Conservation (phyloP, 1,140 invertebrate species). For the Acromyrmex charruanus region DNA sequence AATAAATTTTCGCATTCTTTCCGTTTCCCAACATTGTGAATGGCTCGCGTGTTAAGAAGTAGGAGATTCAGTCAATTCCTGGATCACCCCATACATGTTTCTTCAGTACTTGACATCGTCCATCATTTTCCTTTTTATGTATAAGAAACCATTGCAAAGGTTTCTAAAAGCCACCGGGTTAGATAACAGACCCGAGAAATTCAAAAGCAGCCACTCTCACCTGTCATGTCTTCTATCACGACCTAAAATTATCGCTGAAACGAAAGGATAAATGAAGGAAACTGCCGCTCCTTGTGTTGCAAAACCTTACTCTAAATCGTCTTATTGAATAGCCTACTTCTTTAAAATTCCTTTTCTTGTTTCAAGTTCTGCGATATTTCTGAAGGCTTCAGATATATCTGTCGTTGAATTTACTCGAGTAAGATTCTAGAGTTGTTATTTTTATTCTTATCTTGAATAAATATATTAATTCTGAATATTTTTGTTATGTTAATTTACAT, state of each 20-base stretch:
- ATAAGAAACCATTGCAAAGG: neutral
- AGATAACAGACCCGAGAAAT: conserved; percentile 24
- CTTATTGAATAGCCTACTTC: neutral
- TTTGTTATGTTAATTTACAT: neutral
- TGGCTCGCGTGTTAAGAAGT: neutral
- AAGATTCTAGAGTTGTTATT: neutral
- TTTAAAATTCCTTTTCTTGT: neutral
- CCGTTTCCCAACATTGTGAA: conserved; percentile 18
- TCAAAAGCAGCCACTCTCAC: neutral
- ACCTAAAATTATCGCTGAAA: conserved; percentile 36
- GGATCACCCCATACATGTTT: neutral
- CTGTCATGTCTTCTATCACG: conserved; percentile 17
- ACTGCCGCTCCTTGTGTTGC: neutral
- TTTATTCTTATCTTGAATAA: neutral
- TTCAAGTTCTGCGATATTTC: neutral
- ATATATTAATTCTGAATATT: conserved; percentile 9
- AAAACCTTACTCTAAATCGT: neutral
- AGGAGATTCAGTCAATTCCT: neutral
- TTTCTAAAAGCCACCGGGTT: conserved; percentile 4
- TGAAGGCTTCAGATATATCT: neutral
- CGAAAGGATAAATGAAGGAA: neutral
- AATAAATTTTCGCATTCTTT: conserved; percentile 46
- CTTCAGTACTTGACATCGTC: conserved; percentile 11
- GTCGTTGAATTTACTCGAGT: neutral
- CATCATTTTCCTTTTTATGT: conserved; percentile 10